Conservation (phyloP, 2,113 vertebrate species). For the Perca fluviatilis region DNA sequence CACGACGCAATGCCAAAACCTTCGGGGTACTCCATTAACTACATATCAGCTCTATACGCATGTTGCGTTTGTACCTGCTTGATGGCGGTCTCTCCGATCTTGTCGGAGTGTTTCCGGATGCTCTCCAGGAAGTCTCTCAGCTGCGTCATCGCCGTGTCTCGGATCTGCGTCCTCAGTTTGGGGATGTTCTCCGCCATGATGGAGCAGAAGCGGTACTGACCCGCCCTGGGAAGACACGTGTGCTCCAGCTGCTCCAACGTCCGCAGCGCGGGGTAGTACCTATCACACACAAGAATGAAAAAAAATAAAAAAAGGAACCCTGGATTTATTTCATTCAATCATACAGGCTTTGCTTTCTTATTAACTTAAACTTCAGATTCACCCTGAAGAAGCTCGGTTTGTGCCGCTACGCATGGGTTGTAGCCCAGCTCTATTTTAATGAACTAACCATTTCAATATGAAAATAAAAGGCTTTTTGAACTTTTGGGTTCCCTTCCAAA, state of each 20-base stretch:
- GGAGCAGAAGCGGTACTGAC: conserved; percentile 95
- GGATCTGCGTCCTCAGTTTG: conserved; percentile 90
- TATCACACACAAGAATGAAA: conserved; percentile 51
- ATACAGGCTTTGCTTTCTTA: not conserved
- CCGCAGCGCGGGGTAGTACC: conserved; percentile 96
- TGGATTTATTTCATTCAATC: not conserved
- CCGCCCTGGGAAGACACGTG: conserved; percentile 91
- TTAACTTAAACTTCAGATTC: not conserved
- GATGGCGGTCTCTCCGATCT: conserved; percentile 97
- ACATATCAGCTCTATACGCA: not conserved
- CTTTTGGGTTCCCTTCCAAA: no score
- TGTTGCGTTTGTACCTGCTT: conserved; percentile 86
- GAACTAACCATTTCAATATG: no score
- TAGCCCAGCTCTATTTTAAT: no score
- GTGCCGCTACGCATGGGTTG: no score
- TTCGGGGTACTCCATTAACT: not conserved
- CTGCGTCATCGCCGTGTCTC: conserved; percentile 96
- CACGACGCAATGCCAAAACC: not conserved
- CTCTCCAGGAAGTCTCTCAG: conserved; percentile 98
- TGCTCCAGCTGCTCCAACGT: conserved; percentile 95
- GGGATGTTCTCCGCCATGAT: conserved; percentile 96
- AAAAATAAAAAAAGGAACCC: no score
- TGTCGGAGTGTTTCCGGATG: conserved; percentile 97
- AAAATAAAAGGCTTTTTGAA: no score
- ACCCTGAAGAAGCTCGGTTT: no score